Percentiles rank a stretch among this genome's conserved stretches.
phyloP scores from a whole-genome alignment of 2,797 vertebrate species.

The Bovichtus diacanthus region DNA sequence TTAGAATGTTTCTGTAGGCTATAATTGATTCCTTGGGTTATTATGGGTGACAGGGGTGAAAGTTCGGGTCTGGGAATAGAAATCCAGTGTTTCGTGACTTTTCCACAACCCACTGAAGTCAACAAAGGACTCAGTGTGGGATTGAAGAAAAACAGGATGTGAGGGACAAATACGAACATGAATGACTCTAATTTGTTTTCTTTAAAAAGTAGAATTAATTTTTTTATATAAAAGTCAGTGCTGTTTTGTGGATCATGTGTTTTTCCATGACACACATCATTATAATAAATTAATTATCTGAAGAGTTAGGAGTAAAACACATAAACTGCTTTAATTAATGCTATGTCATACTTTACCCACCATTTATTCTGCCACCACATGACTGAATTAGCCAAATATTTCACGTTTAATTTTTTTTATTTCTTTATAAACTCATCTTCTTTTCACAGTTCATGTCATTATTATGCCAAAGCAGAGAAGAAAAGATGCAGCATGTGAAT shows the following conservation, averaged over 20 bases:
- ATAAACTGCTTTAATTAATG: background rate
- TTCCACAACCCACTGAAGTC: constrained; percentile 54
- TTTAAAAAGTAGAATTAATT: constrained; percentile 25
- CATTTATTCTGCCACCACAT: background rate
- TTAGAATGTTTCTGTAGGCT: constrained; percentile 42
- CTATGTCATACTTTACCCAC: background rate
- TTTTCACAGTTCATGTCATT: constrained; percentile 40
- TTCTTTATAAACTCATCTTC: background rate
- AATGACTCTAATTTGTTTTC: constrained; percentile 23
- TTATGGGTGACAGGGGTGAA: constrained; percentile 49
- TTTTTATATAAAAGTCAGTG: constrained; percentile 1
- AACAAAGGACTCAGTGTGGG: constrained; percentile 68
- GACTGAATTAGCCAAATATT: background rate
- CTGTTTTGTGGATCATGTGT: background rate
- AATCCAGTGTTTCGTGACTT: constrained; percentile 73
- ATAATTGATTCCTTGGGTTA: constrained; percentile 57
- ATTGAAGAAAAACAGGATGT: constrained; percentile 23
- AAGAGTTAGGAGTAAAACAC: background rate
- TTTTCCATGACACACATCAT: background rate
- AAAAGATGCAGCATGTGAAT: constrained; percentile 60
- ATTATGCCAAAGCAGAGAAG: constrained; percentile 43
- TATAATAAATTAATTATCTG: background rate
- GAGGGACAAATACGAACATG: background rate
- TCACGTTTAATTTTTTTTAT: constrained; percentile 15
- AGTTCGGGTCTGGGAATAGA: constrained; percentile 71